Evolutionary conservation across 2,888 invertebrate species (phyloP), one percentile per base, ranked within the genome.

Genomic region (Chrysodeixis includens): DNA sequence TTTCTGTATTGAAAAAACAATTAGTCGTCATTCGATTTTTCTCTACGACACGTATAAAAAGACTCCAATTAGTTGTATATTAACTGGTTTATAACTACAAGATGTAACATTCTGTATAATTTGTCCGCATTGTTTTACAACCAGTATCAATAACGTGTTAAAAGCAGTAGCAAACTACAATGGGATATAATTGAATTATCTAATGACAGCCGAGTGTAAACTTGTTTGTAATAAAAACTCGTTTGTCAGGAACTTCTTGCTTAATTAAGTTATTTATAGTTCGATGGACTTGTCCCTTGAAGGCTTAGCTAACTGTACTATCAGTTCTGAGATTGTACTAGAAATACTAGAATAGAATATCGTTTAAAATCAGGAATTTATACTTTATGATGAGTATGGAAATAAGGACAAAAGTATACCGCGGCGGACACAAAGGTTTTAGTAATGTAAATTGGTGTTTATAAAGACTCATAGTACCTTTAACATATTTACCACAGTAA

Each of bases 171-270:
- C 58, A 71, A 62, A 59, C 32, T 18, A 72, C 63, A 71, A 68
- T 73, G 16, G 56, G 10, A 0, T 7, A 63, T 54, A 22, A 63
- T 60, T 73, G 49, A 63, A 68, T 71, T 51, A 73, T 54, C n/a
- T 63, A 51, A 54, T 73, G 30, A 59, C 52, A 9, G 16, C 54
- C 30, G 49, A 22, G 26, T 49, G n/a, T 44, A 30, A 26, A 59
- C 46, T 20, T 4, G 18, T 49, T 20, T 20, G 49, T 32, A 14
- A 35, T n/a, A 18, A 20, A 58, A 72, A 55, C 44, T 4, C 44
- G 18, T 49, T 49, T 49, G 18, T 49, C 18, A 49, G 46, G 46
- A 49, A 49, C 9, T 46, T 49, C 46, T 49, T 49, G 20, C 10
- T 10, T 49, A 49, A 49, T 49, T 49, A 9, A 49, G 20, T 49